Conservation (phyloP, 2,113 vertebrate species). For the Prunella fulvescens region DNA sequence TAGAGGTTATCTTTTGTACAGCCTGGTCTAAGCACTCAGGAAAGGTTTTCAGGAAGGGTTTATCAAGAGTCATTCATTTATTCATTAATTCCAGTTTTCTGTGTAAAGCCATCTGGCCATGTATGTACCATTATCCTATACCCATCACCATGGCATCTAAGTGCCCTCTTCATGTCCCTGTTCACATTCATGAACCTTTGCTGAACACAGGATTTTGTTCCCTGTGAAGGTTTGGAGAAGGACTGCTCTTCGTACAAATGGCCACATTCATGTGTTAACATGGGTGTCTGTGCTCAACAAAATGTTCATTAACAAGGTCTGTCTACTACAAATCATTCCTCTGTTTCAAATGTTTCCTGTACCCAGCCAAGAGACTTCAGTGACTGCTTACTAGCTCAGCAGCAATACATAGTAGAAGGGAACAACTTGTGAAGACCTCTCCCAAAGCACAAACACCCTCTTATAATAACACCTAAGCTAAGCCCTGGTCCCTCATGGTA, state of each 20-base stretch:
- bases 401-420: background rate
- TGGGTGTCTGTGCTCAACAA: background rate
- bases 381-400: background rate
- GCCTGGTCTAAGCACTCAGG: background rate
- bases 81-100: background rate
- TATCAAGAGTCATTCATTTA: background rate
- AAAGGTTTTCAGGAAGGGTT: background rate
- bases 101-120: background rate
- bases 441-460: background rate
- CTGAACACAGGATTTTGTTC: background rate
- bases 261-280: background rate
- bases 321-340: background rate
- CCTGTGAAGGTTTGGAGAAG: background rate
- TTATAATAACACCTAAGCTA: background rate
- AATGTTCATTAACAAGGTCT: background rate
- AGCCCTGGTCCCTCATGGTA: background rate
- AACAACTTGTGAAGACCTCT: background rate
- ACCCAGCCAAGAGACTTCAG: background rate
- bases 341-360: background rate
- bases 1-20: background rate
- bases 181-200: background rate
- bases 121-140: background rate
- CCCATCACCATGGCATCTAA: background rate
- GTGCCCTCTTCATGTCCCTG: background rate
- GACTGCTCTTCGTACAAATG: background rate